Base-by-base conservation (phyloP, 2,797 vertebrate species). In the Halcyon leucocephala region DNA sequence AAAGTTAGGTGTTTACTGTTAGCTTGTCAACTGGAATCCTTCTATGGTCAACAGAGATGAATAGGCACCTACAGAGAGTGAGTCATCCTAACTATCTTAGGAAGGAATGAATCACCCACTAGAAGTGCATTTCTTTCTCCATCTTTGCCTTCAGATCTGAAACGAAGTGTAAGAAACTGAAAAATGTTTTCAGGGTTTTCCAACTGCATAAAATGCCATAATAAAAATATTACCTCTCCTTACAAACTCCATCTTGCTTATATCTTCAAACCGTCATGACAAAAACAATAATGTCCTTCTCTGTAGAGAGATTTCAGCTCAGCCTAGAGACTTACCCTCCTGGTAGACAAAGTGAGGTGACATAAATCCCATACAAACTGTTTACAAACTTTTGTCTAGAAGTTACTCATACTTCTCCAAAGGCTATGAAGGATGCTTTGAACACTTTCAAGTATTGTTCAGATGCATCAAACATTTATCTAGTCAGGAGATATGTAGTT, bases 21-120 rank as follows among this genome's bases (percentile, higher is more conserved):
- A 41, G 39, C 58, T 82, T 90, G 76, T 92, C 77, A 86, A 21
- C 61, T 77, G 88, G 73, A 94, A 92, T 41, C 73, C 77, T 86
- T 66, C 77, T 84, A 37, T 48, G 83, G 90, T 94, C 95, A 95
- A 89, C 39, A 55, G 55, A 93, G 86, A 95, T 91, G 86, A 95
- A 90, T 73, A 89, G 58, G 83, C 70, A 94, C 70, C 94, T 86
- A 84, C 83, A 76, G 55, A 84, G 66, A 22, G 4, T 96, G 94
- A 96, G 15, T 96, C 88, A 96, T 54, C 15, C 37, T 65, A 42
- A 91, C 80, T 93, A n/a, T 95, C 58, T 92, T 55, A 37, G 33
- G 62, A 35, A 86, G 60, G 54, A 55, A 80, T 95, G 96, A 97
- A 73, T 96, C 95, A 97, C 13, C 60, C 66, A 42, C 25, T 16